Percentiles rank a stretch among this genome's conserved stretches.
These are phyloP conservation scores for Ethmia dodecea DNA, from an alignment of 2,888 invertebrate genomes.

Conservation along the genomic window DNA sequence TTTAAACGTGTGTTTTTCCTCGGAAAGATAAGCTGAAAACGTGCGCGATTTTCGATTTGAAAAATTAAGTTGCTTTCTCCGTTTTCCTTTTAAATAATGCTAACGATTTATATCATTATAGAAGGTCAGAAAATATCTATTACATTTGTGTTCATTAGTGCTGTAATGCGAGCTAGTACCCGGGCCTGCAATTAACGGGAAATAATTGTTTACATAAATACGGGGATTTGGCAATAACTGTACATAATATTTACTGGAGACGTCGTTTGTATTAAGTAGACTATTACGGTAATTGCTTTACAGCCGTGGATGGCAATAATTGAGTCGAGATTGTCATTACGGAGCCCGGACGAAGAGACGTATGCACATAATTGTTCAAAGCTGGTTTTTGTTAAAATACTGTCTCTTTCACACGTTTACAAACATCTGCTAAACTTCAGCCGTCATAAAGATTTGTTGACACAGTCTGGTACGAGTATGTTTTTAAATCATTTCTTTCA, in stretches of 20 bases:
- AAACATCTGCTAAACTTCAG: too few relatives aligned
- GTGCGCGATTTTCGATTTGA: neutral
- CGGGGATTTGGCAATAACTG: slow-evolving; percentile 52
- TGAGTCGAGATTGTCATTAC: slow-evolving; percentile 46
- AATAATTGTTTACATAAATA: slow-evolving; percentile 71
- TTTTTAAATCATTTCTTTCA: too few relatives aligned
- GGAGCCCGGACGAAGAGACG: slow-evolving; percentile 22
- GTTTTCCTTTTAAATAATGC: slow-evolving; percentile 37
- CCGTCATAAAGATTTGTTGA: too few relatives aligned
- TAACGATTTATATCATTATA: slow-evolving; percentile 46
- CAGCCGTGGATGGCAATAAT: slow-evolving; percentile 42
- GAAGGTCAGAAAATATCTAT: slow-evolving; percentile 70
- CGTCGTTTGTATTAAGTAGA: slow-evolving; percentile 53
- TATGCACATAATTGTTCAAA: slow-evolving; percentile 3
- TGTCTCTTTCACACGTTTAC: too few relatives aligned
- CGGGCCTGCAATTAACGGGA: slow-evolving; percentile 61
- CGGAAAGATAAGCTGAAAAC: too few relatives aligned
- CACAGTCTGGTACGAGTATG: too few relatives aligned
- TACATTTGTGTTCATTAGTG: slow-evolving; percentile 71
- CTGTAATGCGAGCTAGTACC: slow-evolving; percentile 48
- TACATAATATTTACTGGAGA: slow-evolving; percentile 56
- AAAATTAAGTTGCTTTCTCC: slow-evolving; percentile 2
- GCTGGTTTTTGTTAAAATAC: slow-evolving; percentile 8
- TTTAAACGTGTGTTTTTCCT: too few relatives aligned
- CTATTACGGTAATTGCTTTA: slow-evolving; percentile 65